phyloP scores from a whole-genome alignment of 2,113 vertebrate genomes.

The Cricetomys ansorgei region DNA sequence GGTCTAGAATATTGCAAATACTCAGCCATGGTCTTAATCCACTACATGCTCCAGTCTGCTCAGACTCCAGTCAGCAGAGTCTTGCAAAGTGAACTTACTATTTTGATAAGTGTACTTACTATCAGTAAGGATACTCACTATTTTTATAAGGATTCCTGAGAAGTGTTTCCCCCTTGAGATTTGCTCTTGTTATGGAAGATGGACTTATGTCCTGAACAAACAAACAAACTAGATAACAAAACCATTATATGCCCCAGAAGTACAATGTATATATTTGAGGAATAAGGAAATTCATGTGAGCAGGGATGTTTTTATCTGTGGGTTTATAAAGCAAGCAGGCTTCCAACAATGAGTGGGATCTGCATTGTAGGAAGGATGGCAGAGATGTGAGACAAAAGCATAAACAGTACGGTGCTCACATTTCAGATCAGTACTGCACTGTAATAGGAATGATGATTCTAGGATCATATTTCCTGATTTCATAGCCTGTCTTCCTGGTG shows the following conservation, averaged over 20 bases:
- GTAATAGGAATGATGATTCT: background rate
- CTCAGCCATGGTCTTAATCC: constrained; percentile 24
- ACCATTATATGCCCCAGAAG: background rate
- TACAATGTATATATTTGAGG: background rate
- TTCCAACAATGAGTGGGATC: background rate
- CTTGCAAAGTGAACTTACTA: constrained; percentile 36
- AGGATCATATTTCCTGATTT: background rate
- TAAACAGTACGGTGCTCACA: background rate
- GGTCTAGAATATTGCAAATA: constrained; percentile 34
- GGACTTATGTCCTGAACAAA: background rate
- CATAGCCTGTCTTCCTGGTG: background rate
- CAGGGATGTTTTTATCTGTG: background rate
- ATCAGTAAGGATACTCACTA: background rate
- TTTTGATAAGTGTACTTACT: constrained; percentile 50
- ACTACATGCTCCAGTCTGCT: constrained; percentile 7
- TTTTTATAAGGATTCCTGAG: constrained; percentile 50
- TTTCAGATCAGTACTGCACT: background rate
- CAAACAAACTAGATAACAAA: background rate
- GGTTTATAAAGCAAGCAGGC: background rate
- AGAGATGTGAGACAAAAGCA: background rate
- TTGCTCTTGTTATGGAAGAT: background rate
- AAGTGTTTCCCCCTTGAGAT: constrained; percentile 1
- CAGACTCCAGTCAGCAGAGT: constrained; percentile 34
- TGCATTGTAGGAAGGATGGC: background rate
- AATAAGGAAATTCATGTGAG: background rate